Conservation (phyloP, 2,797 vertebrate species). For the Neopelma chrysocephalum region DNA sequence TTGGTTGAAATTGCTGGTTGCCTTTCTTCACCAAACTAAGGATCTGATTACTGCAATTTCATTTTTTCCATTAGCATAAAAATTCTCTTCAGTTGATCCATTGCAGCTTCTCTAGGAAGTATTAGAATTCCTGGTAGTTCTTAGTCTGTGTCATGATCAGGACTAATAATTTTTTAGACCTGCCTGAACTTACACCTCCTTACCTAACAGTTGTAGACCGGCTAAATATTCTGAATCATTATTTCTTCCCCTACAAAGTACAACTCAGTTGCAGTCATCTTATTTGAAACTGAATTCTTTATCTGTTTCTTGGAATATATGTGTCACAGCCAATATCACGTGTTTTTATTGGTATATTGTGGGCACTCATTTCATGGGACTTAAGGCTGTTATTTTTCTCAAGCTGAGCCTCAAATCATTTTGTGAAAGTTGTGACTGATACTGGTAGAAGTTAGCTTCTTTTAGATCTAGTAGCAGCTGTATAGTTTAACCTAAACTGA, state of each 20-base stretch:
- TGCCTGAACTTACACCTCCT: neutral
- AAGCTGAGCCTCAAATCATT: neutral
- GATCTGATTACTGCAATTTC: neutral
- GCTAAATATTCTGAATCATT: neutral
- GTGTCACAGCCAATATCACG: neutral
- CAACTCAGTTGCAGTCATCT: neutral
- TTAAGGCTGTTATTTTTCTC: neutral
- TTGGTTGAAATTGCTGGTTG: neutral
- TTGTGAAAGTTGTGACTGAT: neutral
- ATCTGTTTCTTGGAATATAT: neutral
- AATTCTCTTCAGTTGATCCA: neutral
- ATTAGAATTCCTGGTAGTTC: neutral
- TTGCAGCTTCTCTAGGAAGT: neutral
- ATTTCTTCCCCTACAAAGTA: neutral
- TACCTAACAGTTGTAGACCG: neutral
- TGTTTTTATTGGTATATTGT: neutral
- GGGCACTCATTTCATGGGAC: neutral
- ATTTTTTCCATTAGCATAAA: neutral
- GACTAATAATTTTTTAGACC: neutral
- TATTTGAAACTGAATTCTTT: neutral
- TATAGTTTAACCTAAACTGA: neutral
- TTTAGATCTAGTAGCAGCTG: neutral
- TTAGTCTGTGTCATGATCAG: accelerated
- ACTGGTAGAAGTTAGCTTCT: neutral
- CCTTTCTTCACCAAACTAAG: neutral